phyloP scores from a whole-genome alignment of 23 tunicate genomes.

The Oikopleura albicans region DNA sequence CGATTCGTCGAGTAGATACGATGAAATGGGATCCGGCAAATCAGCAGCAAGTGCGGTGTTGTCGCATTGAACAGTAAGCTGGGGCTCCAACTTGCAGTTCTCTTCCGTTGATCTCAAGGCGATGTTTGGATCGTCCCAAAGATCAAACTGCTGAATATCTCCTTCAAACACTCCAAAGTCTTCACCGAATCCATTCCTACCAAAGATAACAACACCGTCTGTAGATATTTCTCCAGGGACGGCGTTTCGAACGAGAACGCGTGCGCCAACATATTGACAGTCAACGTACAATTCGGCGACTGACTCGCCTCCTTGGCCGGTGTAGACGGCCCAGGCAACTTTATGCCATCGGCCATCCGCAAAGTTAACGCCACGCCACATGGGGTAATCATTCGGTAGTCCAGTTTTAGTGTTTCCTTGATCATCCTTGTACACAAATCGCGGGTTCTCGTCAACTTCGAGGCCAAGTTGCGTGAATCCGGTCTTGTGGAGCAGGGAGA shows the following conservation, averaged over 20 bases:
- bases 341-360: conserved; percentile 50
- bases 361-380: neutral
- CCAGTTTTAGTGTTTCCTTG: neutral
- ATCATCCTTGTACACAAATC: conserved; percentile 23
- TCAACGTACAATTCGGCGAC: conserved; percentile 48
- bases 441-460: conserved; percentile 30
- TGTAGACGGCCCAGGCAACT: conserved; percentile 80
- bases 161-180: conserved; percentile 7
- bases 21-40: no score
- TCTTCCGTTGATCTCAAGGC: neutral
- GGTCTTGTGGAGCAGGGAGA: conserved; percentile 27
- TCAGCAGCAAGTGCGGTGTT: no score
- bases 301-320: conserved; percentile 18
- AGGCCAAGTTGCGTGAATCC: conserved; percentile 52
- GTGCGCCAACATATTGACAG: conserved; percentile 22
- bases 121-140: neutral
- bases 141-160: conserved; percentile 9
- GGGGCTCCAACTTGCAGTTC: neutral
- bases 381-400: neutral
- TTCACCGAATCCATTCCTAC: conserved; percentile 15
- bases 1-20: no score
- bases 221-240: conserved; percentile 4
- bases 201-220: conserved; percentile 32
- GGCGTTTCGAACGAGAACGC: conserved; percentile 19
- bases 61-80: neutral